A percentile compares a stretch with the other conserved stretches of the same genome.
Evolutionary conservation across 2,888 invertebrate genomes (phyloP).

Genomic region (Scaptodrosophila latifasciaeformis): DNA sequence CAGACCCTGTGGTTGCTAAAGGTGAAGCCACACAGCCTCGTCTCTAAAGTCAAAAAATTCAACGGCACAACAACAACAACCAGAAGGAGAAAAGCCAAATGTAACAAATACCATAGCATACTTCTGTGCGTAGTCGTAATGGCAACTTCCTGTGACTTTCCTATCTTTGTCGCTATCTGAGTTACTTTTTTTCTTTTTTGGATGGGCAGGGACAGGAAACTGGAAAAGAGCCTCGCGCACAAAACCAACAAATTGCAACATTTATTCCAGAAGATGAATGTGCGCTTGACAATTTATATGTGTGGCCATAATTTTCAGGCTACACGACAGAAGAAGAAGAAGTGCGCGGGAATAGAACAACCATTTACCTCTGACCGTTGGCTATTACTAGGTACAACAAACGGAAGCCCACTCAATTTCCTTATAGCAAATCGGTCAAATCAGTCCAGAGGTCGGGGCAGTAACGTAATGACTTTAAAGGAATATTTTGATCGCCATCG

Average conservation of each 20-base stretch:
- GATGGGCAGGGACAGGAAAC: constrained; percentile 8
- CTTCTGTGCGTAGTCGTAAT: constrained; percentile 39
- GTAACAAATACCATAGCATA: constrained; percentile 42
- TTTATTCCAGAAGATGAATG: constrained; percentile 74
- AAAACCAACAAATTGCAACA: constrained; percentile 73
- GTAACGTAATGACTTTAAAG: too few species aligned
- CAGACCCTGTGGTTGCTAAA: constrained; percentile 37
- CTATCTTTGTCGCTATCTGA: constrained; percentile 36
- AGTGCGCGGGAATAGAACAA: too few species aligned
- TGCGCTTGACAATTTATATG: constrained; percentile 72
- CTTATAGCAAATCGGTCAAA: too few species aligned
- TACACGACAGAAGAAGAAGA: constrained; percentile 4
- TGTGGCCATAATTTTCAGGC: constrained; percentile 62
- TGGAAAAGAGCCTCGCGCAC: constrained; percentile 30
- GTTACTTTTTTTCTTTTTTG: constrained; percentile 25
- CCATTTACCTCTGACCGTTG: too few species aligned
- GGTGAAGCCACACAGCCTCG: constrained; percentile 36
- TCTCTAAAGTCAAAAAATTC: constrained; percentile 36
- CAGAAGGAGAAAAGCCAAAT: constrained; percentile 6
- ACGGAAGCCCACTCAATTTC: neutral
- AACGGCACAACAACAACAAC: constrained; percentile 2
- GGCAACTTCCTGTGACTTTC: constrained; percentile 25
- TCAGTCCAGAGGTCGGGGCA: too few species aligned
- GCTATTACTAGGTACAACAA: too few species aligned
- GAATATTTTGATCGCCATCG: too few species aligned